A percentile compares a stretch with the other conserved stretches of the same genome.
Conservation (phyloP, 1,140 invertebrate species). For the Drosophila willistoni region DNA sequence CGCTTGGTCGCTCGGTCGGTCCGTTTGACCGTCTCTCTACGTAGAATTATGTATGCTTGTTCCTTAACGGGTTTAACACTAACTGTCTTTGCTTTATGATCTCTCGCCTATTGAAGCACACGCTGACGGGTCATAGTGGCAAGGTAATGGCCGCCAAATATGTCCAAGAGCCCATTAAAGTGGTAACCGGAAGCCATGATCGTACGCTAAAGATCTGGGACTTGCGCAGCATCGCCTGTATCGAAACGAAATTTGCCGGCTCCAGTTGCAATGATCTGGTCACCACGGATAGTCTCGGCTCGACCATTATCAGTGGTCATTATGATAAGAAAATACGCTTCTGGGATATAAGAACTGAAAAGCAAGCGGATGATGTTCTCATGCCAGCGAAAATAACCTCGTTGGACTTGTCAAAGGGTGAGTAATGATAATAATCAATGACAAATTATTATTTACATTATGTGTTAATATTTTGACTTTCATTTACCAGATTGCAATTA, state of each 20-base stretch:
- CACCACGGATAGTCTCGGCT: conserved; percentile 93
- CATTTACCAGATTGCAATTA: conserved; percentile 91
- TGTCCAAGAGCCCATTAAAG: conserved; percentile 93
- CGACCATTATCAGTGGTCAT: conserved; percentile 97
- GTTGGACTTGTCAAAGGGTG: conserved; percentile 95
- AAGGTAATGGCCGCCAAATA: conserved; percentile 98
- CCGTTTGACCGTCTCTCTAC: neutral
- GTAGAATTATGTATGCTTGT: conserved; percentile 23
- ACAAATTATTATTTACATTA: neutral
- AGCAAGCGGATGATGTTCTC: conserved; percentile 91
- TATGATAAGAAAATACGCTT: conserved; percentile 98
- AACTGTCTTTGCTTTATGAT: conserved; percentile 36
- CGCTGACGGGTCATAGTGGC: conserved; percentile 97
- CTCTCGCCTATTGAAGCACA: conserved; percentile 89
- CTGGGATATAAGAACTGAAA: conserved; percentile 95
- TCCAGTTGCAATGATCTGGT: conserved; percentile 98
- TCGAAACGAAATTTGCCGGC: conserved; percentile 98
- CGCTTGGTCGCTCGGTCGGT: neutral
- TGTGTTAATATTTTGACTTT: conserved; percentile 4
- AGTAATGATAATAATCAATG: conserved; percentile 49
- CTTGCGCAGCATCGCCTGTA: conserved; percentile 94
- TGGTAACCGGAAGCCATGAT: conserved; percentile 97
- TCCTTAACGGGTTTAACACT: conserved; percentile 44
- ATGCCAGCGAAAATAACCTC: conserved; percentile 98
- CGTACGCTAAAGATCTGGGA: conserved; percentile 99